Percentiles rank a stretch among this genome's conserved stretches.
Evolutionary conservation across 2,113 vertebrate species (phyloP).

Genomic region (Ramphastos sulfuratus): DNA sequence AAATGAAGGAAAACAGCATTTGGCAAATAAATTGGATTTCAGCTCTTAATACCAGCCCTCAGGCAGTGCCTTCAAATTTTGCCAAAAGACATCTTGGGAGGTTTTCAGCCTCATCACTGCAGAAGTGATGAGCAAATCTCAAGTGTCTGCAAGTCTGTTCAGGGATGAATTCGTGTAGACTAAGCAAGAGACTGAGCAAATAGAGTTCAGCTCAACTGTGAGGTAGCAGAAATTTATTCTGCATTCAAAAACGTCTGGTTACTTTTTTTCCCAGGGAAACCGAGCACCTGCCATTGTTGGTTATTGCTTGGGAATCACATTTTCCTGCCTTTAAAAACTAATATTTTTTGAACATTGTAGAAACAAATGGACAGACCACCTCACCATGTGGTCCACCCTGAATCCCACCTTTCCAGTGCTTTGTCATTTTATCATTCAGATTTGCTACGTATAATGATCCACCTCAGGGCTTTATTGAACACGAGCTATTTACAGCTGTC

Average conservation of each 20-base stretch:
- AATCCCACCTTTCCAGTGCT: not conserved
- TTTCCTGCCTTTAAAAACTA: not conserved
- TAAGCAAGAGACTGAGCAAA: not conserved
- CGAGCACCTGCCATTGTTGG: not conserved
- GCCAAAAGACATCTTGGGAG: not conserved
- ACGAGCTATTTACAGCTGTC: not conserved
- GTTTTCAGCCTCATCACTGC: not conserved
- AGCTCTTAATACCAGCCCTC: not conserved
- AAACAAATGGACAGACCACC: not conserved
- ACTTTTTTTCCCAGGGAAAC: not conserved
- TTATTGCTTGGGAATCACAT: not conserved
- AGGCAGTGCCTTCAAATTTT: not conserved
- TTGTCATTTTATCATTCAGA: not conserved
- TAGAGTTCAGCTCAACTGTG: not conserved
- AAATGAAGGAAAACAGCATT: not conserved
- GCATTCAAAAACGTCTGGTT: not conserved
- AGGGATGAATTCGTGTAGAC: not conserved
- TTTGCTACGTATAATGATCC: not conserved
- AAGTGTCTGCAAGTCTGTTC: not conserved
- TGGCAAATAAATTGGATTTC: not conserved
- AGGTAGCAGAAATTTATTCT: not conserved
- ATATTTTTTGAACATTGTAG: not conserved
- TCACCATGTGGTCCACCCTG: not conserved
- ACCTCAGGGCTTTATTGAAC: not conserved
- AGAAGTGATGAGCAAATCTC: not conserved